Evolutionary conservation across 1,140 invertebrate species (phyloP), one percentile per base, ranked within the genome.

Genomic region (Calephelis virginiensis): DNA sequence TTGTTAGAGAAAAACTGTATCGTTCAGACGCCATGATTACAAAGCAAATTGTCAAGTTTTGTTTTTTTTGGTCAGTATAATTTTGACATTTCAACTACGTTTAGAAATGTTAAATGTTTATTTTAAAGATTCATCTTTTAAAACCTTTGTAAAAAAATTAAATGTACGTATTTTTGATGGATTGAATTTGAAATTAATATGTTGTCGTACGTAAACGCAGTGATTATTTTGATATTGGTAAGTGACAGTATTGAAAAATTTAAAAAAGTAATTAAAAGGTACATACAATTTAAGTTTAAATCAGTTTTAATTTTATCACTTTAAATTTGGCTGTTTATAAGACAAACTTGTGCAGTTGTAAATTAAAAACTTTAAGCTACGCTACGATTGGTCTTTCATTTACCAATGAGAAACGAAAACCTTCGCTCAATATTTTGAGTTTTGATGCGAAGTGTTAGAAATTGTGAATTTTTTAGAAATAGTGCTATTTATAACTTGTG

Each of bases 1-100:
- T 99, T 71, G 98, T 99, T 72, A 99, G 92, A 45, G 98, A 99
- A 92, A 99, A 99, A 93, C 98, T 99, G 81, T 99, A 99, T 85
- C 98, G 93, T 92, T 99, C 98, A 53, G 97, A 97, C 92, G 97
- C 96, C 97, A 98, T 98, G 92, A 93, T 93, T 92, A 94, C 92
- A 89, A 90, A 83, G 85, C 85, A 85, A 75, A 79, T 77, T 89
- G 84, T 85, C 86, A 87, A 85, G 71, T 61, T 62, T 28, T 14
- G 45, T 17, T 10, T 53, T 53, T 14, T 53, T 53, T 53, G 14
- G 17, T 53, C 49, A 53, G 10, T 1, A n/a, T 47, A 47, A 47
- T 47, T 47, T 47, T 47, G 46, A 47, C 46, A 47, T 47, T 47
- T 47, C 5, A 47, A 5, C 0, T 47, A n/a, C 46, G 46, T 47